Percentiles rank a stretch among this genome's conserved stretches.
Conservation (phyloP, 2,113 vertebrate genomes). For the Clarias magur region DNA sequence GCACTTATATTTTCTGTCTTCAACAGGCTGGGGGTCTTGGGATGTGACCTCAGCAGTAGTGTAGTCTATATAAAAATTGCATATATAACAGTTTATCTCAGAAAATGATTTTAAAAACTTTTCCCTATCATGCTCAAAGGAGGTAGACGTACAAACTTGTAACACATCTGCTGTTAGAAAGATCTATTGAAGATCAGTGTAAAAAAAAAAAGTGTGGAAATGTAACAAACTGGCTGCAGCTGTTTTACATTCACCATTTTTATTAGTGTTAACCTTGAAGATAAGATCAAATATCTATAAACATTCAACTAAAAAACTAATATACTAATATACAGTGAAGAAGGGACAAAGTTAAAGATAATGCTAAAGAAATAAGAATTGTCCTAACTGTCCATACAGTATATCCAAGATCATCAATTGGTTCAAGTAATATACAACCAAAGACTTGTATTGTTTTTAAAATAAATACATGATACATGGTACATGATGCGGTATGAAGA, state of each 20-base stretch:
- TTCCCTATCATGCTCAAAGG: background rate
- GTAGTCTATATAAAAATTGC: background rate
- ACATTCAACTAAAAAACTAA: too few species aligned
- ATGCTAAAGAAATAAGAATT: too few species aligned
- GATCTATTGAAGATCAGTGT: background rate
- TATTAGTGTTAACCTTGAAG: background rate
- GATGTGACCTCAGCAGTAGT: background rate
- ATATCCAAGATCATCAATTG: background rate
- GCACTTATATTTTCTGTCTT: background rate
- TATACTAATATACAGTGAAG: too few species aligned
- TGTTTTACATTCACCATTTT: background rate
- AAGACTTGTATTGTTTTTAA: too few species aligned
- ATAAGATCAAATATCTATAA: too few species aligned
- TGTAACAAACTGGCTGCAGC: background rate
- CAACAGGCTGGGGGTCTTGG: background rate
- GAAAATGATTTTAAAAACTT: background rate
- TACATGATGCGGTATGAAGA: too few species aligned
- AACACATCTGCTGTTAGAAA: background rate
- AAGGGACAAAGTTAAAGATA: too few species aligned
- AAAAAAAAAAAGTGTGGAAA: too few species aligned
- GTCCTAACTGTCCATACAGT: too few species aligned
- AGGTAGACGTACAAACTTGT: background rate
- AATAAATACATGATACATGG: too few species aligned
- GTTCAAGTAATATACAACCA: background rate
- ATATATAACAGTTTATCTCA: background rate